Conservation (phyloP, 2,888 invertebrate species). For the Phytoseiulus persimilis region DNA sequence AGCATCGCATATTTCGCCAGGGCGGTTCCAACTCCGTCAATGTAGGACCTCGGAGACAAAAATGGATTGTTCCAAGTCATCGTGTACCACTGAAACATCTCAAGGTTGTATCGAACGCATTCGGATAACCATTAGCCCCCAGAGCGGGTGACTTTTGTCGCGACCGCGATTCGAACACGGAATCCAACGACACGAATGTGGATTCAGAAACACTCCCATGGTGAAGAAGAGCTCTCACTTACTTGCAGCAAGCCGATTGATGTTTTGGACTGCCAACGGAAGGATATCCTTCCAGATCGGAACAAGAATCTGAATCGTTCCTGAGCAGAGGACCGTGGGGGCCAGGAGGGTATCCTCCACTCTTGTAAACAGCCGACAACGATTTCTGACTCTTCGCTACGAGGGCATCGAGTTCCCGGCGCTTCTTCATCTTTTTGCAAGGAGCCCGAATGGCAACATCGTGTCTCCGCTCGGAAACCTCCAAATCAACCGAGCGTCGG, state of each 20-base stretch:
- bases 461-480: neutral
- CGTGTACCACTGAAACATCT: neutral
- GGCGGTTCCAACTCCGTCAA: neutral
- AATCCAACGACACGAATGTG: too few species aligned
- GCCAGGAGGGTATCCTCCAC: constrained; percentile 7
- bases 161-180: too few species aligned
- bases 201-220: too few species aligned
- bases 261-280: constrained; percentile 34
- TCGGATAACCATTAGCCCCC: neutral
- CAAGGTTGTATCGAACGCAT: neutral
- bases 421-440: constrained; percentile 36
- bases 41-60: neutral
- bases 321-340: constrained; percentile 20
- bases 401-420: constrained; percentile 33
- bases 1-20: too few species aligned
- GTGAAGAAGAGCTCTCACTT: neutral
- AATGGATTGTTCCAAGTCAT: neutral
- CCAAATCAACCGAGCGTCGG: constrained; percentile 37
- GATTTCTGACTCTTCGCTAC: constrained; percentile 24
- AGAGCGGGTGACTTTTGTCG: too few species aligned
- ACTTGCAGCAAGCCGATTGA: constrained; percentile 35
- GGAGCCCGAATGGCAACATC: constrained; percentile 30
- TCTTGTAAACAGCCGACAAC: constrained; percentile 21
- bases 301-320: constrained; percentile 36
- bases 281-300: constrained; percentile 24